Evolutionary conservation across 2,888 invertebrate genomes (phyloP).

Genomic region (Apamea monoglypha): DNA sequence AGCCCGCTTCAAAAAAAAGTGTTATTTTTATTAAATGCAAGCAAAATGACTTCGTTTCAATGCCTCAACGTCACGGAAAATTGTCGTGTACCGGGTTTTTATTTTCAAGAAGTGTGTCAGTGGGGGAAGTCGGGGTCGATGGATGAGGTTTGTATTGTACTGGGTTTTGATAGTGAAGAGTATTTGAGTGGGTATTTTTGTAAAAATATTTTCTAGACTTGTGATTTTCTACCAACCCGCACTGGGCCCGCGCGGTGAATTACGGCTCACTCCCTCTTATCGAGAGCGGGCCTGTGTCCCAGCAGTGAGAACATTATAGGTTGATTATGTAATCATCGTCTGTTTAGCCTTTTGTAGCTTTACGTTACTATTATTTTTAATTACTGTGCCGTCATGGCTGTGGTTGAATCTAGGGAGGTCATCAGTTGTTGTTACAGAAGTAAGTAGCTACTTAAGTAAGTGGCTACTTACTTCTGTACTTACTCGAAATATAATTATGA

Average conservation of each 20-base stretch:
- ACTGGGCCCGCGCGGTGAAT: too few species aligned
- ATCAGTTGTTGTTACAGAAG: background rate
- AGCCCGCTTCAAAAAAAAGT: constrained; percentile 82
- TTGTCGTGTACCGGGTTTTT: constrained; percentile 61
- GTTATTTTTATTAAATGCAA: constrained; percentile 84
- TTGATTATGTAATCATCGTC: background rate
- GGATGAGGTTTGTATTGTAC: constrained; percentile 32
- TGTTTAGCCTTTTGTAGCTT: background rate
- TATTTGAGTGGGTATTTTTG: background rate
- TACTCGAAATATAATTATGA: too few species aligned
- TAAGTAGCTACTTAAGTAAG: too few species aligned
- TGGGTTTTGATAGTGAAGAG: constrained; percentile 23
- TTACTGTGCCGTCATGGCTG: background rate
- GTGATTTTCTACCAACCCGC: background rate
- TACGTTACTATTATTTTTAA: background rate
- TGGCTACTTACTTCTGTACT: too few species aligned
- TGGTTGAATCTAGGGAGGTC: background rate
- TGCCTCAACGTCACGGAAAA: constrained; percentile 64
- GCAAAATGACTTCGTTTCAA: constrained; percentile 81
- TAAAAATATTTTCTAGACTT: background rate
- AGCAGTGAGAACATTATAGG: too few species aligned
- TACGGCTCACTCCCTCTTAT: too few species aligned
- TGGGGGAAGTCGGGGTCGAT: constrained; percentile 24
- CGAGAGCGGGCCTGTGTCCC: too few species aligned
- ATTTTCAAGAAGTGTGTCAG: constrained; percentile 58